Evolutionary conservation across 2,888 invertebrate genomes (phyloP), one percentile per base, ranked within the genome.

Genomic region (Campoplex capitator): DNA sequence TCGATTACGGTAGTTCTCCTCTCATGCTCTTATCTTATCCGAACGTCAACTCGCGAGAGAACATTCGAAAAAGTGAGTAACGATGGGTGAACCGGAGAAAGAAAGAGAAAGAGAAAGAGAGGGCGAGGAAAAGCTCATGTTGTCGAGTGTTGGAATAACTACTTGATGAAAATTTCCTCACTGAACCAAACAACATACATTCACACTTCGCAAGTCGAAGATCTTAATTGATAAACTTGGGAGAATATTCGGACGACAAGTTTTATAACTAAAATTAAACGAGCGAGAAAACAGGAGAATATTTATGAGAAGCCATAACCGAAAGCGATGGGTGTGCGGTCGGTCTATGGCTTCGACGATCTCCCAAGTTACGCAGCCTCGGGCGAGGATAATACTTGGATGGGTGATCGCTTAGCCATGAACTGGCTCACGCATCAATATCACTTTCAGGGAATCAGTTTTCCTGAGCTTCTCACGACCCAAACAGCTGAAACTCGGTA

Each of bases 1-100:
- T 86, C 80, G 83, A 86, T 86, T 80, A 86, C 79, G 70, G 75
- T 70, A 83, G 78, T 71, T 86, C 67, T 79, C 58, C 77, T 71
- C 68, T 58, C 71, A 62, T 68, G 58, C 32, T 62, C 74, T 74
- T 78, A 78, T 82, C 74, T 86, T 75, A 83, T 86, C 70, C 68
- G 76, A 42, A 45, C 28, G 70, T 48, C 38, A 76, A 77, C 76
- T 80, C 70, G 71, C 70, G 71, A 45, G 54, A 79, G 71, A 42
- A 28, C 56, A 38, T 68, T 75, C 58, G 45, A 35, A 80, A 28
- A 62, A 28, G n/a, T 38, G 48, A 35, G 9, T 35, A 16, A 48
- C 42, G 35, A 51, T 4, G 67, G 13, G 73, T 23, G 62, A 62
- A 0, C 32, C 32, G 62, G 28, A 1, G 38, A 75, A 16, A 23